phyloP scores from a whole-genome alignment of 2,888 invertebrate genomes.

The Tiphia femorata region DNA sequence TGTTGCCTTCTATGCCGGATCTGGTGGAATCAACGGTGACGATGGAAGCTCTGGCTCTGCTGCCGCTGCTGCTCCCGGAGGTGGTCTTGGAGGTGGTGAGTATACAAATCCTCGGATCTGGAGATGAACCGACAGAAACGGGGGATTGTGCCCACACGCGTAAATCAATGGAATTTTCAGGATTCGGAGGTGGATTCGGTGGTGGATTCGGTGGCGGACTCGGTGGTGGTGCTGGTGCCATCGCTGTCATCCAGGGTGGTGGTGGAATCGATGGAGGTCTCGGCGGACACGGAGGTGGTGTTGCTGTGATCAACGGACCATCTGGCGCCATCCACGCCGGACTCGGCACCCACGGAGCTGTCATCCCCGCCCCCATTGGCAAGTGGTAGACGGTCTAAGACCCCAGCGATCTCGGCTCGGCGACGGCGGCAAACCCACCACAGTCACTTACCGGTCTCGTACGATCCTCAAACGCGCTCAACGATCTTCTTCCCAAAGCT shows the following conservation, averaged over 20 bases:
- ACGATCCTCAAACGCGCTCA: slow-evolving; percentile 65
- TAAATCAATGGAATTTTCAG: too few species aligned
- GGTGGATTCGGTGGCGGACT: slow-evolving; percentile 44
- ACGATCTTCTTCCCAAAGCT: slow-evolving; percentile 62
- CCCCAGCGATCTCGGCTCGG: slow-evolving; percentile 69
- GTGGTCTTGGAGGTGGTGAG: slow-evolving; percentile 18
- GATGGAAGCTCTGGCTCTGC: slow-evolving; percentile 67
- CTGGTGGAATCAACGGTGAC: slow-evolving; percentile 68
- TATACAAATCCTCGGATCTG: too few species aligned
- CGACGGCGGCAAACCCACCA: slow-evolving; percentile 69
- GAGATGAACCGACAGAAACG: too few species aligned
- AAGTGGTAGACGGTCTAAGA: slow-evolving; percentile 67
- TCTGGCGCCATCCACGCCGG: slow-evolving; percentile 69
- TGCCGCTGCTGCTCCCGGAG: slow-evolving; percentile 65
- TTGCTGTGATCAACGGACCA: slow-evolving; percentile 69
- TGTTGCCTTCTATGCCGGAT: slow-evolving; percentile 65
- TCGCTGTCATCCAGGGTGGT: slow-evolving; percentile 64
- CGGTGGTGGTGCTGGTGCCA: slow-evolving; percentile 60
- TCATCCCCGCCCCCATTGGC: slow-evolving; percentile 65
- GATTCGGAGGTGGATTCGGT: slow-evolving; percentile 14
- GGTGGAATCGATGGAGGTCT: slow-evolving; percentile 63
- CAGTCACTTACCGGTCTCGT: slow-evolving; percentile 64
- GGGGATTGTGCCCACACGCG: too few species aligned
- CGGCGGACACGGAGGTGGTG: slow-evolving; percentile 67
- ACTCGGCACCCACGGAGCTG: slow-evolving; percentile 68